Percentiles rank a stretch among this genome's conserved stretches.
Evolutionary conservation across 2,888 invertebrate species (phyloP).

Genomic region (Apodemia zela): DNA sequence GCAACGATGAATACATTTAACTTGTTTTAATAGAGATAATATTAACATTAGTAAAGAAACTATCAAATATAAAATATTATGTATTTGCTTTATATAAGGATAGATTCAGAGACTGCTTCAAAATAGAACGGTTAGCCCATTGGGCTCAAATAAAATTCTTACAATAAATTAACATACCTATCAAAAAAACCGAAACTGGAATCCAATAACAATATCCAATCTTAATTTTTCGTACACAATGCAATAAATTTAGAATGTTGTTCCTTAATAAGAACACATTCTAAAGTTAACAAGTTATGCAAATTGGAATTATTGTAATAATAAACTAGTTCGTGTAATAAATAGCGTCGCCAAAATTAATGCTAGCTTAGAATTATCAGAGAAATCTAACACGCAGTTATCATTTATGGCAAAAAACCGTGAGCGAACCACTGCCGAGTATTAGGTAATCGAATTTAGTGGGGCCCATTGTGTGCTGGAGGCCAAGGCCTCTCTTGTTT

Average conservation of each 20-base stretch:
- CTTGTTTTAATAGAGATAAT: too few relatives aligned
- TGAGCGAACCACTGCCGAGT: constrained; percentile 55
- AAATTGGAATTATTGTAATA: constrained; percentile 12
- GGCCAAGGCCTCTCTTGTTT: constrained; percentile 75
- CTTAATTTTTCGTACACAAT: constrained; percentile 10
- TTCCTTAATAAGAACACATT: constrained; percentile 14
- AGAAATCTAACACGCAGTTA: constrained; percentile 27
- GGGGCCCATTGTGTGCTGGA: constrained; percentile 65
- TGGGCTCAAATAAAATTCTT: too few relatives aligned
- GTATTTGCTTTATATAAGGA: too few relatives aligned
- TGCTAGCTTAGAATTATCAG: constrained; percentile 10
- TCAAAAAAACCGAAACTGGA: not conserved
- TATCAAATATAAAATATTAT: too few relatives aligned
- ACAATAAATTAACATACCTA: not conserved
- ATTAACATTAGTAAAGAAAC: too few relatives aligned
- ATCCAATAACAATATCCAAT: not conserved
- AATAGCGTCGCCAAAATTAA: constrained; percentile 26
- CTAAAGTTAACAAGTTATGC: constrained; percentile 8
- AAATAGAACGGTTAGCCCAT: too few relatives aligned
- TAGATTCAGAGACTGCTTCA: too few relatives aligned
- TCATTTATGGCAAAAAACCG: constrained; percentile 55
- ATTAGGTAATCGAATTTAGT: constrained; percentile 72
- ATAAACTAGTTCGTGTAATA: not conserved
- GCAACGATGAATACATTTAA: too few relatives aligned
- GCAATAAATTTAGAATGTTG: constrained; percentile 11